Percentiles rank a stretch among this genome's conserved stretches.
phyloP scores from a whole-genome alignment of 2,888 invertebrate genomes.

The Colletes collaris region DNA sequence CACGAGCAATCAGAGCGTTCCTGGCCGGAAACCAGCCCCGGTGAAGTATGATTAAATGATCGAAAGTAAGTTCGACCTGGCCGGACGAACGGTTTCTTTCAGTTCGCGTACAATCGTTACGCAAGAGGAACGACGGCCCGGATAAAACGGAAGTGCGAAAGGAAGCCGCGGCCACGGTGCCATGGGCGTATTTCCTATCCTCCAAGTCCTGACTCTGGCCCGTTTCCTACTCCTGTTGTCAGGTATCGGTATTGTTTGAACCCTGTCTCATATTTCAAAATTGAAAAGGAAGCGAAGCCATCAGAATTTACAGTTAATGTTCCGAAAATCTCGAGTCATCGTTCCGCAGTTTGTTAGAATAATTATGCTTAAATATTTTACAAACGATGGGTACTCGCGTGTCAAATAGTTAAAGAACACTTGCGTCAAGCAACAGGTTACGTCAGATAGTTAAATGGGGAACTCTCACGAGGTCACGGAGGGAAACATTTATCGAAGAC shows the following conservation, averaged over 20 bases:
- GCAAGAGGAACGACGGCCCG: conserved; percentile 61
- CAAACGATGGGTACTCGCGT: too few relatives aligned
- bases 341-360: too few relatives aligned
- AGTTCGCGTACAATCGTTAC: conserved; percentile 57
- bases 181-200: conserved; percentile 77
- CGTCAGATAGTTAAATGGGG: too few relatives aligned
- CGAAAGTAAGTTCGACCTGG: conserved; percentile 53
- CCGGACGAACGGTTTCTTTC: conserved; percentile 50
- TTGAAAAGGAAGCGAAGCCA: neutral
- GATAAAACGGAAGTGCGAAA: conserved; percentile 68
- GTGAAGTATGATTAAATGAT: conserved; percentile 12
- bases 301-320: too few relatives aligned
- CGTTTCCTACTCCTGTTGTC: conserved; percentile 52
- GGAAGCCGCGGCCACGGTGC: conserved; percentile 74
- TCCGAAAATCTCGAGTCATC: too few relatives aligned
- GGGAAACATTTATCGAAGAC: conserved; percentile 4
- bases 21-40: conserved; percentile 23
- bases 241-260: too few relatives aligned
- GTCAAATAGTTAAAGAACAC: too few relatives aligned
- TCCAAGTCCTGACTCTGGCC: conserved; percentile 55
- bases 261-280: neutral
- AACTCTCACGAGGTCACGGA: too few relatives aligned
- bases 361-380: too few relatives aligned
- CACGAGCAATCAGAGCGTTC: too few relatives aligned
- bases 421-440: too few relatives aligned